Evolutionary conservation across 2,888 invertebrate genomes (phyloP).

Genomic region (Allygus modestus): DNA sequence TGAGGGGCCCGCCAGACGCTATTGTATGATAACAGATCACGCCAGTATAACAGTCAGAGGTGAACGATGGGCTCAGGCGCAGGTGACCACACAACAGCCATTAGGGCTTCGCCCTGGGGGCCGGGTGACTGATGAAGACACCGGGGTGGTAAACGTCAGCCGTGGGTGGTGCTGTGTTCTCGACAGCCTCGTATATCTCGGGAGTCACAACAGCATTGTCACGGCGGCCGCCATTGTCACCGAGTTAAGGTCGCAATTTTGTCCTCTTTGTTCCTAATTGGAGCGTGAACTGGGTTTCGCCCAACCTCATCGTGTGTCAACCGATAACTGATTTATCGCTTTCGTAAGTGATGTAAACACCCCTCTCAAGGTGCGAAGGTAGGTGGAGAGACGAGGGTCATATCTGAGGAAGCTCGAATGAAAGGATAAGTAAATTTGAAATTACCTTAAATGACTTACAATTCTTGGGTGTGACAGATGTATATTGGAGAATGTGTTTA

Average conservation of each 20-base stretch:
- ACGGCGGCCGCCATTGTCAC: constrained; percentile 4
- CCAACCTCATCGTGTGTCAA: no score
- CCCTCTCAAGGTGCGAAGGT: background rate
- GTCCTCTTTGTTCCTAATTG: constrained; percentile 39
- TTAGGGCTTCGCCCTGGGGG: constrained; percentile 10
- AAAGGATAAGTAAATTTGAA: no score
- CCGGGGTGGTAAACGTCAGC: constrained; percentile 28
- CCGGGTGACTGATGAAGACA: constrained; percentile 30
- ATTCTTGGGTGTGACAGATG: no score
- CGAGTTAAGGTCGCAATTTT: constrained; percentile 11
- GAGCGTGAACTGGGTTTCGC: no score
- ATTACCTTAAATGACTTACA: no score
- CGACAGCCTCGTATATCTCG: constrained; percentile 31
- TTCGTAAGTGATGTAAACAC: background rate
- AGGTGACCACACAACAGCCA: constrained; percentile 33
- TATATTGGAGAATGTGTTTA: no score
- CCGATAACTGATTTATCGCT: background rate
- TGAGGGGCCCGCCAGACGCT: background rate
- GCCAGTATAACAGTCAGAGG: background rate
- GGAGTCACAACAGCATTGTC: constrained; percentile 49
- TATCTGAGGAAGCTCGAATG: no score
- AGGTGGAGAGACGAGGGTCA: background rate
- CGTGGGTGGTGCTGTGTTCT: constrained; percentile 39
- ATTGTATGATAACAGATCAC: background rate
- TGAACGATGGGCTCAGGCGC: background rate